Conservation (phyloP, 2,113 vertebrate genomes). For the Myrmophylax atrothorax region DNA sequence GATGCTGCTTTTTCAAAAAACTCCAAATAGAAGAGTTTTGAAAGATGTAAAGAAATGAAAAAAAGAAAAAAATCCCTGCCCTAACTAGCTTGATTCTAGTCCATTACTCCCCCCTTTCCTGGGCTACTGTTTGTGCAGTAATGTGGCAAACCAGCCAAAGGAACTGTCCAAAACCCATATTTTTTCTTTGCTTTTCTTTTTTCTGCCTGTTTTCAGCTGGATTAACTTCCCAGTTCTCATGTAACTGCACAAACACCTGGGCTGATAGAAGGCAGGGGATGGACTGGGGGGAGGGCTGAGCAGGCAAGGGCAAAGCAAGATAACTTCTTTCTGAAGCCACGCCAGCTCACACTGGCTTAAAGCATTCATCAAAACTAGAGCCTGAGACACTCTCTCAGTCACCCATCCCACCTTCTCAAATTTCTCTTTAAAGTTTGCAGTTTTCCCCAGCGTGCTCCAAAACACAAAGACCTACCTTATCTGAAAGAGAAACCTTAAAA, state of each 20-base stretch:
- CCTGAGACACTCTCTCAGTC: neutral
- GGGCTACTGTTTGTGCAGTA: neutral
- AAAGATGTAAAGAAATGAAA: neutral
- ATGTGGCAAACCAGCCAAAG: neutral
- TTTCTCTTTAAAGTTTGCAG: constrained; percentile 16
- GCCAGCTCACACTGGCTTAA: neutral
- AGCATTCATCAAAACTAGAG: neutral
- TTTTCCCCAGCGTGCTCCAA: neutral
- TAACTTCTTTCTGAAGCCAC: neutral
- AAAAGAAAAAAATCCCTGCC: neutral
- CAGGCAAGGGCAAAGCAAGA: neutral
- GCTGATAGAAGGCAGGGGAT: neutral
- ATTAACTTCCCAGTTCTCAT: neutral
- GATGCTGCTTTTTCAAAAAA: neutral
- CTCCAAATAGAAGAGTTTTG: neutral
- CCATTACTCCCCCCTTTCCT: neutral
- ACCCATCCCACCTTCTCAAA: constrained; percentile 11
- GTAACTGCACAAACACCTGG: constrained; percentile 2
- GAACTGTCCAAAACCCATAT: neutral
- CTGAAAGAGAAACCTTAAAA: constrained; percentile 5
- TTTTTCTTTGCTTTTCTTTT: neutral
- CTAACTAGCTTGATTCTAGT: neutral
- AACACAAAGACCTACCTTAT: constrained; percentile 13
- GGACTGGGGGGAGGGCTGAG: neutral
- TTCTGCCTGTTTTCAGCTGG: neutral